Evolutionary conservation across 2,888 invertebrate genomes (phyloP).

Genomic region (Calliopum simillimum): DNA sequence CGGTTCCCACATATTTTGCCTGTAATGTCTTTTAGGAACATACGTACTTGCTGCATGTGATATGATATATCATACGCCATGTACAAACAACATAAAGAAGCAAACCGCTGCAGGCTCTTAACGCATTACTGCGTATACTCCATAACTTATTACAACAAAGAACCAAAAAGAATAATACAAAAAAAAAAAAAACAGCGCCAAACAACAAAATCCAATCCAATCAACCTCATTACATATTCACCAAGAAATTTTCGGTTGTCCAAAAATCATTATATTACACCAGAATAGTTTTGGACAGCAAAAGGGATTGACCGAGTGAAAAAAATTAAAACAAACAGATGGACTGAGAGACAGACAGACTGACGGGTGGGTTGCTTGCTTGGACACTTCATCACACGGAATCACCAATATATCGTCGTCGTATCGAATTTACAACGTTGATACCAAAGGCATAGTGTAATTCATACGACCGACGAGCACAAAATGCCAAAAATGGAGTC

Average conservation of each 20-base stretch:
- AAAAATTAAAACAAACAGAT: background rate
- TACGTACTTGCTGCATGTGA: background rate
- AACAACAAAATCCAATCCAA: background rate
- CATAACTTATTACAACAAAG: conserved; percentile 21
- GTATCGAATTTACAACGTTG: background rate
- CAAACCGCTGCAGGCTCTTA: conserved; percentile 41
- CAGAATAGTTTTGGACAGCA: conserved; percentile 7
- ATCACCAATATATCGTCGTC: background rate
- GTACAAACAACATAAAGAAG: background rate
- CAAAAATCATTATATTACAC: conserved; percentile 15
- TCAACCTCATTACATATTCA: conserved; percentile 48
- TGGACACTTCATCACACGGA: background rate
- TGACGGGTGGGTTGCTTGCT: background rate
- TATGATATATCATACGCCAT: background rate
- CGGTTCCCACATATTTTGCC: background rate
- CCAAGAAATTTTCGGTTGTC: conserved; percentile 27
- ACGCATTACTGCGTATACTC: conserved; percentile 47
- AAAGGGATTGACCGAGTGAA: background rate
- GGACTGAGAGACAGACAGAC: background rate
- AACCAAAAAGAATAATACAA: conserved; percentile 4
- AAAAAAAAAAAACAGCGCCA: conserved; percentile 43
- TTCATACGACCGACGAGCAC: conserved; percentile 1
- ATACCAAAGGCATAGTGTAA: background rate
- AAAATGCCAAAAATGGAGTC: conserved; percentile 24
- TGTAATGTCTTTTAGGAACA: background rate